These are phyloP conservation scores for Carassius auratus DNA, from an alignment of 2,113 vertebrate species.

Conservation along the genomic window DNA sequence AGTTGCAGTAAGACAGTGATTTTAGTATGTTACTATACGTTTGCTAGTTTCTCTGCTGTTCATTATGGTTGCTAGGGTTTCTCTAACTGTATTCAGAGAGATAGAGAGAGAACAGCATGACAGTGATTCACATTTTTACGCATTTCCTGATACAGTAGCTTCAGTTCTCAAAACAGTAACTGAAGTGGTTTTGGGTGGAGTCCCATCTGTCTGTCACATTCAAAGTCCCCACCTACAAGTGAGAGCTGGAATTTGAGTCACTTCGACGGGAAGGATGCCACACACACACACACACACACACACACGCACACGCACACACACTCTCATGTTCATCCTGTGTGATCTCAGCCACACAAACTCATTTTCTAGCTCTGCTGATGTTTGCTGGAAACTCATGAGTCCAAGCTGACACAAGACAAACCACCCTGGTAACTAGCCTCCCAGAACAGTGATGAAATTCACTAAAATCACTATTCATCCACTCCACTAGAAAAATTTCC, in stretches of 20 bases:
- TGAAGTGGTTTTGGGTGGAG: not conserved
- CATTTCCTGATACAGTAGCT: not conserved
- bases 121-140: not conserved
- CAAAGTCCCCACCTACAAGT: not conserved
- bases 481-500: not conserved
- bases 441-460: too few species aligned
- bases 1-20: too few species aligned
- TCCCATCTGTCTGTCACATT: not conserved
- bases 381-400: slow-evolving; percentile 3
- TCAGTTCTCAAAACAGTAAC: not conserved
- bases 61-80: too few species aligned
- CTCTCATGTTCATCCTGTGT: not conserved
- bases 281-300: not conserved
- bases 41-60: too few species aligned
- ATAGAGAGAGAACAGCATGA: too few species aligned
- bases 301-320: not conserved
- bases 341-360: not conserved
- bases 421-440: not conserved
- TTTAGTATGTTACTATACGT: too few species aligned
- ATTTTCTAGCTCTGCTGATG: not conserved
- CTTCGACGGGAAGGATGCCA: not conserved
- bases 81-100: too few species aligned
- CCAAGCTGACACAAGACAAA: not conserved
- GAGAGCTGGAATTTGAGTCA: slow-evolving; percentile 13
- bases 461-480: too few species aligned